Percentiles rank a stretch among this genome's conserved stretches.
Conservation (phyloP, 2,113 vertebrate species). For the Catharus minimus region DNA sequence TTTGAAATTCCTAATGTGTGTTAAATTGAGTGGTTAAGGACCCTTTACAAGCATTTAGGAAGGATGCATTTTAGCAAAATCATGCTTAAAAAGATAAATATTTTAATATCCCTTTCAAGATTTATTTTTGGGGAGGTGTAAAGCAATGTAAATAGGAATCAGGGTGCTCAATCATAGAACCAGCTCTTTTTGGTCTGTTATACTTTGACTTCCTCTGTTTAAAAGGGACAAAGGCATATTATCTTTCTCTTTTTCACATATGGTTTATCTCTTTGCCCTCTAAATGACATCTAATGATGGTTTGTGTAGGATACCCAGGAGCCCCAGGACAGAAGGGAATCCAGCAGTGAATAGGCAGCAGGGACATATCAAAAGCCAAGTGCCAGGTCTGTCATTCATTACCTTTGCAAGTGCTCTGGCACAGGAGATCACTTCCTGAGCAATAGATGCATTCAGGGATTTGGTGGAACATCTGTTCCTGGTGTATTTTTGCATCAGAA, state of each 20-base stretch:
- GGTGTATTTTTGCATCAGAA: background rate
- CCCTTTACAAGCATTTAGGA: background rate
- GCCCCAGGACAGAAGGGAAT: constrained; percentile 21
- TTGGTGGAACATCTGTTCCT: constrained; percentile 10
- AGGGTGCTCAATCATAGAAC: background rate
- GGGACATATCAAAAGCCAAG: constrained; percentile 31
- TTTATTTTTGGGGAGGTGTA: background rate
- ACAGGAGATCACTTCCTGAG: background rate
- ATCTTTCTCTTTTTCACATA: constrained; percentile 40
- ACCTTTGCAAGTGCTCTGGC: background rate
- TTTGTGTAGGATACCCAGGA: background rate
- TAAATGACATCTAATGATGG: constrained; percentile 8
- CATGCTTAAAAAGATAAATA: background rate
- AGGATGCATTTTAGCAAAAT: background rate
- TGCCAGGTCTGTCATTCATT: background rate
- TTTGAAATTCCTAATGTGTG: background rate
- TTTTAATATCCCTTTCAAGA: background rate
- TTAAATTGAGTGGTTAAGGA: background rate
- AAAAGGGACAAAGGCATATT: background rate
- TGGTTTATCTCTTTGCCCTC: constrained; percentile 47
- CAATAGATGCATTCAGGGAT: background rate
- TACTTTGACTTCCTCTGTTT: background rate
- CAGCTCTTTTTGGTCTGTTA: background rate
- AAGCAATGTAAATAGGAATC: background rate
- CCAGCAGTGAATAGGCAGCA: background rate